phyloP scores from a whole-genome alignment of 2,888 invertebrate genomes.

The Melangyna quadrimaculata region DNA sequence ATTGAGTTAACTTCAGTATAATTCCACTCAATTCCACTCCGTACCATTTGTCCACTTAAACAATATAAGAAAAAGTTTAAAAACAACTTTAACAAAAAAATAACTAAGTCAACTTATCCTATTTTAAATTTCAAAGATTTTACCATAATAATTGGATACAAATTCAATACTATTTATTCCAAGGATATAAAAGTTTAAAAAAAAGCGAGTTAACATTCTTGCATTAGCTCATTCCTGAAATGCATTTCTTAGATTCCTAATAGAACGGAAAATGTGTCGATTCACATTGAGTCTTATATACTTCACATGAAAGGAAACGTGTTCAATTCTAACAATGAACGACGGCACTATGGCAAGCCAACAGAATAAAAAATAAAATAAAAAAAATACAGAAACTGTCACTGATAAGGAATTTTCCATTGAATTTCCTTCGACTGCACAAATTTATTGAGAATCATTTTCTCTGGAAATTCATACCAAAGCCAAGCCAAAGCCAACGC shows the following conservation, averaged over 20 bases:
- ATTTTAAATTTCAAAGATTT: neutral
- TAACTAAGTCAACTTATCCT: neutral
- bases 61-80: too few relatives aligned
- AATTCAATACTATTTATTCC: neutral
- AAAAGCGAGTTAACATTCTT: neutral
- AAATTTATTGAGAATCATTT: neutral
- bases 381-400: neutral
- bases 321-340: conserved; percentile 10
- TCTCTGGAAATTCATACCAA: neutral
- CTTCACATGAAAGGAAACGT: neutral
- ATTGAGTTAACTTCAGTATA: too few relatives aligned
- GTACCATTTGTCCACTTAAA: too few relatives aligned
- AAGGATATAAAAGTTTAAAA: neutral
- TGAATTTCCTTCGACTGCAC: neutral
- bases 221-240: neutral
- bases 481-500: neutral
- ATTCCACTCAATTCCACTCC: too few relatives aligned
- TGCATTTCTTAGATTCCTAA: neutral
- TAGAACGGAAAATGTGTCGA: neutral
- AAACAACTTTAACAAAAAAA: too few relatives aligned
- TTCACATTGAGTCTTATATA: neutral
- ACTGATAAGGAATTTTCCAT: neutral
- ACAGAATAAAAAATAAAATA: neutral
- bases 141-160: neutral
- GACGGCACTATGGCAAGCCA: neutral